Conservation (phyloP, 2,888 invertebrate genomes). For the Heterodera filipjevi region DNA sequence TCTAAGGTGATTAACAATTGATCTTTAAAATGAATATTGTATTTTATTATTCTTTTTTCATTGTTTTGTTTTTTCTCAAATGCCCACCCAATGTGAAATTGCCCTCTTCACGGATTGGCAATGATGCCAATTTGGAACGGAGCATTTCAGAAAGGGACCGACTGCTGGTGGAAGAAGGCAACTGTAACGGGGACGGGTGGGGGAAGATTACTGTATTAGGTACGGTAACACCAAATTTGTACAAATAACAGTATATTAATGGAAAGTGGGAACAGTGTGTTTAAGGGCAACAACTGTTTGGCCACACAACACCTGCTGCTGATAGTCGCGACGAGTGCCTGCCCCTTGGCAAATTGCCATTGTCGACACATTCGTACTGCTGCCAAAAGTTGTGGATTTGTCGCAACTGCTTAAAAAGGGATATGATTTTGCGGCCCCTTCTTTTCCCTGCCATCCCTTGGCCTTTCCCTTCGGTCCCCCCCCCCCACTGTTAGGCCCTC, state of each 20-base stretch:
- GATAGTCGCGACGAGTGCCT: not conserved
- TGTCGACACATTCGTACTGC: not conserved
- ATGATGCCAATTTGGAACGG: conserved; percentile 27
- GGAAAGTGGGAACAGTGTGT: too few species aligned
- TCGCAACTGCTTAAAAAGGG: not conserved
- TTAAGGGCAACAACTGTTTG: not conserved
- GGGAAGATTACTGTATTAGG: not conserved
- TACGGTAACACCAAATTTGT: too few species aligned
- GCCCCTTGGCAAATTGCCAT: not conserved
- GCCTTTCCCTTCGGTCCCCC: not conserved
- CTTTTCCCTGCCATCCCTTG: not conserved
- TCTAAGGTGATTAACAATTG: not conserved
- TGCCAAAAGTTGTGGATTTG: not conserved
- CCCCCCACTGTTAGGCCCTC: too few species aligned
- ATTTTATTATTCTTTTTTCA: not conserved
- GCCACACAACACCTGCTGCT: not conserved
- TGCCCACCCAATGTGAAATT: conserved; percentile 32
- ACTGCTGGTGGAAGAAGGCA: not conserved
- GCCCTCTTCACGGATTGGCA: conserved; percentile 31
- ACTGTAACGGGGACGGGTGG: not conserved
- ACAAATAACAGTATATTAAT: too few species aligned
- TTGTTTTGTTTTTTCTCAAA: not conserved
- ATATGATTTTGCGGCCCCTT: not conserved
- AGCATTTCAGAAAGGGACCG: conserved; percentile 31
- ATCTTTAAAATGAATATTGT: not conserved